These are phyloP conservation scores for Spea hammondii DNA, from an alignment of 2,797 vertebrate genomes.

Conservation along the genomic window DNA sequence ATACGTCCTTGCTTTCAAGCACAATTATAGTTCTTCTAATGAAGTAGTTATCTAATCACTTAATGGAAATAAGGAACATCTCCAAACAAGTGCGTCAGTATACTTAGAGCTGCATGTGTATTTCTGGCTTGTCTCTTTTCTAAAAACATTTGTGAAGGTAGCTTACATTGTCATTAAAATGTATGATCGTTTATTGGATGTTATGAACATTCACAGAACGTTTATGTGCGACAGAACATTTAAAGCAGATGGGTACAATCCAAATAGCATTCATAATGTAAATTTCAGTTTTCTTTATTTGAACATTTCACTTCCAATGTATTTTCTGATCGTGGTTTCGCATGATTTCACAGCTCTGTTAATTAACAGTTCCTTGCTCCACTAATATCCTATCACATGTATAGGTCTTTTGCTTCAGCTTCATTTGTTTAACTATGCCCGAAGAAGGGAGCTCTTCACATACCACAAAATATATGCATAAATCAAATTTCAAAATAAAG, in stretches of 20 bases:
- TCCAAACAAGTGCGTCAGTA: too few species aligned
- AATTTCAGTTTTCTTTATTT: constrained; percentile 25
- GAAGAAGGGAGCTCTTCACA: too few species aligned
- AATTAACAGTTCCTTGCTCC: neutral
- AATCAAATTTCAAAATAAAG: too few species aligned
- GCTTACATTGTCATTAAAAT: constrained; percentile 30
- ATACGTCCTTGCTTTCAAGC: too few species aligned
- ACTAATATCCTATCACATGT: too few species aligned
- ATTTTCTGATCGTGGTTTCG: constrained; percentile 24
- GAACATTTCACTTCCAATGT: constrained; percentile 38
- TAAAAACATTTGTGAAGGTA: constrained; percentile 19
- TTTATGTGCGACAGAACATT: constrained; percentile 18
- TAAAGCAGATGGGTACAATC: constrained; percentile 40
- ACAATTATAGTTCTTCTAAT: too few species aligned
- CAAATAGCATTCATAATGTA: constrained; percentile 36
- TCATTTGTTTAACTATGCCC: too few species aligned
- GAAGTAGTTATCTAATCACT: too few species aligned
- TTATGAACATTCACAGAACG: constrained; percentile 24
- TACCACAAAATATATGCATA: too few species aligned
- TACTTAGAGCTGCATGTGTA: neutral
- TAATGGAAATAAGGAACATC: too few species aligned
- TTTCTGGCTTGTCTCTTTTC: constrained; percentile 13
- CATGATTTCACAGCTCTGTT: neutral
- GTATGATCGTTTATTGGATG: constrained; percentile 33
- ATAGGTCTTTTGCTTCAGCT: too few species aligned